Conservation (phyloP, 2,888 invertebrate species). For the Eudasyphora cyanicolor region DNA sequence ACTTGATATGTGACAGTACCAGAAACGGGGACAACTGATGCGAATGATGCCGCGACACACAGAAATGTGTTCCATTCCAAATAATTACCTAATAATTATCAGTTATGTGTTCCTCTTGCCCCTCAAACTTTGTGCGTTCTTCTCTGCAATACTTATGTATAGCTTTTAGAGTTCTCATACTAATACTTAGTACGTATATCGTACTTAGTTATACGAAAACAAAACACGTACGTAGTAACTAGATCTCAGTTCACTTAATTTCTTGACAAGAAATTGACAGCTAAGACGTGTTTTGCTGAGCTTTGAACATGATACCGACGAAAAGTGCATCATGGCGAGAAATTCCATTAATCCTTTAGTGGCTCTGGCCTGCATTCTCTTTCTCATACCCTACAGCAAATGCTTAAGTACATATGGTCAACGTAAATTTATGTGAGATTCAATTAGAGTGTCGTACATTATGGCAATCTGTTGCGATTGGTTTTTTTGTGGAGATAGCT, state of each 20-base stretch:
- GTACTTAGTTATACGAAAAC: neutral
- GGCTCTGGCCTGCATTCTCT: neutral
- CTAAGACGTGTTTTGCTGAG: neutral
- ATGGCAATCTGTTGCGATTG: too few relatives aligned
- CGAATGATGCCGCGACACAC: neutral
- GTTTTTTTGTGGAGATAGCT: too few relatives aligned
- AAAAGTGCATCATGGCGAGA: conserved; percentile 56
- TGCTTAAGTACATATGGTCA: neutral
- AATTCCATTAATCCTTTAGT: conserved; percentile 55
- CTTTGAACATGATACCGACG: conserved; percentile 47
- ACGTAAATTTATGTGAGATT: too few relatives aligned
- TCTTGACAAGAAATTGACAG: neutral
- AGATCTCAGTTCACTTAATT: conserved; percentile 18
- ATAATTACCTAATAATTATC: conserved; percentile 15
- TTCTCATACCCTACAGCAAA: neutral
- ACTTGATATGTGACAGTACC: neutral
- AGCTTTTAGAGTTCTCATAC: too few relatives aligned
- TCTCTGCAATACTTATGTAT: too few relatives aligned
- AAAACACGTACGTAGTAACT: neutral
- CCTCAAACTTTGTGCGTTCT: neutral
- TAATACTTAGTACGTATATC: too few relatives aligned
- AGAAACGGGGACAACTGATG: neutral
- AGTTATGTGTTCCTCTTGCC: neutral
- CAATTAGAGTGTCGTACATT: too few relatives aligned
- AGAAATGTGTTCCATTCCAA: conserved; percentile 2